Evolutionary conservation across 2,797 vertebrate genomes (phyloP), one percentile per base, ranked within the genome.

Genomic region (Gadopsis bispinosus): DNA sequence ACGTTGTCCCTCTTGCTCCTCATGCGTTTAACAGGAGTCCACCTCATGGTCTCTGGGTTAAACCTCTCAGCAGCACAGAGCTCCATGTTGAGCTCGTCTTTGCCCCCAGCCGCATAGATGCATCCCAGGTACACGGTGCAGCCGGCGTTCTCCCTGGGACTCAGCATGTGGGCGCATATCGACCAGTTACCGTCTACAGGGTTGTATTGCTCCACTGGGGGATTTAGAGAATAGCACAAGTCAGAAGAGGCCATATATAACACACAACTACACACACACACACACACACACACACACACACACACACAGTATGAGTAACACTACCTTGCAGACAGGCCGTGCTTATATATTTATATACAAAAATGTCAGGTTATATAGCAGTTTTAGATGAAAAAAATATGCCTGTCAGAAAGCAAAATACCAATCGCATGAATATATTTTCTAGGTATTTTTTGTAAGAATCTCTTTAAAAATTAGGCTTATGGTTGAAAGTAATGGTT

Each of bases 141-240:
- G 47, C 90, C 93, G 1, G 92, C 90, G 0, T 82, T 85, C 88
- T 94, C 89, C 69, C 94, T 89, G 74, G 90, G 87, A 60, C 79
- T 84, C 47, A 90, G 72, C 84, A 94, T 90, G 56, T 92, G 85
- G 59, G 90, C 60, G 59, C 93, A 93, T 22, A 81, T 56, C 1
- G 69, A 77, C 93, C 94, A 95, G 17, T 55, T 80, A 35, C 93
- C 93, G 0, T 95, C 92, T 69, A 45, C 41, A 1, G 91, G 91
- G 83, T 83, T 77, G 88, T 91, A 95, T 7, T 83, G 79, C 84
- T 95, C 95, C 86, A 95, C 93, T 95, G 89, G 35, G 72, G 31
- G 69, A 83, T 71, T 80, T 47, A 87, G 55, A 85, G 54, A 41
- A 71, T 16, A 65, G 72, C 31, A 72, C 12, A 31, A 78, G 69